A percentile compares a stretch with the other conserved stretches of the same genome.
These are phyloP conservation scores for Diplazon laetatorius DNA, from an alignment of 2,888 invertebrate genomes.

Conservation along the genomic window DNA sequence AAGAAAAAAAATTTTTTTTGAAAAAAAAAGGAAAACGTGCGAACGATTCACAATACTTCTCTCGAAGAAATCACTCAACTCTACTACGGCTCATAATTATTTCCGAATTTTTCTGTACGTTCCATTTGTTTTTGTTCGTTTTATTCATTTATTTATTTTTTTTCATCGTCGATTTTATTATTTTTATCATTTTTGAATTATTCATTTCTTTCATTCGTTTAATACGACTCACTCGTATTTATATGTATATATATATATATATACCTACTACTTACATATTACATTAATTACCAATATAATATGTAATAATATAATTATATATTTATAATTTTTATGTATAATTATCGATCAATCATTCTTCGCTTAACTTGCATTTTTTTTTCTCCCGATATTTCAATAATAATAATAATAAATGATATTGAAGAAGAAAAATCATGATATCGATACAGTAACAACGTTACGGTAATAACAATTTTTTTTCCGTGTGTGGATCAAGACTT, in stretches of 20 bases:
- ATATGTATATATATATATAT: no score
- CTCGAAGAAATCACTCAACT: slow-evolving; percentile 49
- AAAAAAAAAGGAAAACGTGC: slow-evolving; percentile 67
- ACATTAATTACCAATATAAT: slow-evolving; percentile 76
- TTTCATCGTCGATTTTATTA: slow-evolving; percentile 63
- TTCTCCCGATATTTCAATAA: slow-evolving; percentile 70
- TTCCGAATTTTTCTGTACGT: slow-evolving; percentile 70
- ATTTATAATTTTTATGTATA: slow-evolving; percentile 74
- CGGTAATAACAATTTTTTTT: slow-evolving; percentile 61
- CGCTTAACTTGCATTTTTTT: slow-evolving; percentile 67
- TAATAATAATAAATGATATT: slow-evolving; percentile 69
- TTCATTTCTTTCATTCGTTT: slow-evolving; percentile 59
- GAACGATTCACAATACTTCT: slow-evolving; percentile 48
- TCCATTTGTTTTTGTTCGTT: no score
- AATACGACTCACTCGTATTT: slow-evolving; percentile 58
- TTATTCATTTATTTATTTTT: no score
- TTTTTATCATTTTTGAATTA: slow-evolving; percentile 66
- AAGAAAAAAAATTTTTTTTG: no score
- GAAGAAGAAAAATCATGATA: slow-evolving; percentile 69
- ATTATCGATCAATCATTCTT: slow-evolving; percentile 75
- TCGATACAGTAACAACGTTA: slow-evolving; percentile 75
- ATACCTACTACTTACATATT: slow-evolving; percentile 75
- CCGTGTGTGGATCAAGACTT: slow-evolving; percentile 42
- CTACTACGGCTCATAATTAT: slow-evolving; percentile 59
- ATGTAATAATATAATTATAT: slow-evolving; percentile 71